Conservation (phyloP, 2,888 invertebrate species). For the Tachina fera region DNA sequence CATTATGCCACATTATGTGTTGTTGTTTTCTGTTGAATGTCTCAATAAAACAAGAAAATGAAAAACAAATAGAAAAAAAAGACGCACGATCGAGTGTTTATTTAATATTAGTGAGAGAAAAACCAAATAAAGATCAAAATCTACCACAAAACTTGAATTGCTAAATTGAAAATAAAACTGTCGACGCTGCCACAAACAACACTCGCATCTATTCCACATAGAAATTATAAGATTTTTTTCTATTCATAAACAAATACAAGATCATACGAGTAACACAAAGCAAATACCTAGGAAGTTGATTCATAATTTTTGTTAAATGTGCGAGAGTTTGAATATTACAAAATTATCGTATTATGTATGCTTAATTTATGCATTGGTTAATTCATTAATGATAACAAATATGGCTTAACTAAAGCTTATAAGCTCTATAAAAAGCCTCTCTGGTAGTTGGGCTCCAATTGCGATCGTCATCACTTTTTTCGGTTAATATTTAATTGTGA, state of each 20-base stretch:
- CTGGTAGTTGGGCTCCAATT: too few species aligned
- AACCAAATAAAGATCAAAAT: constrained; percentile 37
- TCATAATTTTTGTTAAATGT: too few species aligned
- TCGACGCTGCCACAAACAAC: constrained; percentile 54
- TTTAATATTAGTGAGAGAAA: constrained; percentile 31
- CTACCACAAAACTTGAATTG: constrained; percentile 44
- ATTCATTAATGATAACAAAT: too few species aligned
- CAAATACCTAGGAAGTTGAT: neutral
- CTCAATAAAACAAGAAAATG: constrained; percentile 12
- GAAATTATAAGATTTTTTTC: constrained; percentile 20
- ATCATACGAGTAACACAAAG: neutral
- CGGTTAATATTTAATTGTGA: too few species aligned
- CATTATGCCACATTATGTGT: constrained; percentile 13
- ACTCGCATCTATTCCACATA: neutral
- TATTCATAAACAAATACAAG: neutral
- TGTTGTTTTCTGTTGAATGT: constrained; percentile 1
- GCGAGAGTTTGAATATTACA: too few species aligned
- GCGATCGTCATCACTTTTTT: too few species aligned
- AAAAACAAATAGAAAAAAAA: constrained; percentile 13
- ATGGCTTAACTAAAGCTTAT: too few species aligned
- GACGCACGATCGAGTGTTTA: constrained; percentile 1
- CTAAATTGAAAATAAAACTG: constrained; percentile 61
- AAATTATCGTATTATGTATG: too few species aligned
- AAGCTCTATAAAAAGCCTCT: too few species aligned
- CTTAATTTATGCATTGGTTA: too few species aligned